Percentiles rank a stretch among this genome's conserved stretches.
These are phyloP conservation scores for Cerastis leucographa DNA, from an alignment of 2,888 invertebrate genomes.

Conservation along the genomic window DNA sequence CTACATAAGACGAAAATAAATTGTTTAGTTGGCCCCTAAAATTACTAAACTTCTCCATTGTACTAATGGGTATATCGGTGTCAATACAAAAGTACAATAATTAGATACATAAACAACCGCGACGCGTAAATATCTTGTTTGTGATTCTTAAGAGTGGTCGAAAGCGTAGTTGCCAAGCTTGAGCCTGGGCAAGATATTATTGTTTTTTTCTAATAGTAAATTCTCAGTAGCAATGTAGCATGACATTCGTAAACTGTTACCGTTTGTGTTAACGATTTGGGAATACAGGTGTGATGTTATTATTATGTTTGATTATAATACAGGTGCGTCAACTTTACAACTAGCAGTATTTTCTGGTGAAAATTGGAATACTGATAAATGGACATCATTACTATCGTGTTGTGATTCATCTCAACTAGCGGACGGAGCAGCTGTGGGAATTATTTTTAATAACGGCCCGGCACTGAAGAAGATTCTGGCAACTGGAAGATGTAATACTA, in stretches of 20 bases:
- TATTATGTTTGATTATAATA: neutral
- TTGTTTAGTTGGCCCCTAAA: neutral
- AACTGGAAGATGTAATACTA: conserved; percentile 86
- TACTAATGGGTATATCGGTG: neutral
- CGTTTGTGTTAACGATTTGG: neutral
- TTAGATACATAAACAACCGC: neutral
- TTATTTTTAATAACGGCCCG: conserved; percentile 82
- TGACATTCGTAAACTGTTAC: neutral
- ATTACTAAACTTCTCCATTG: neutral
- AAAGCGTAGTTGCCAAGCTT: neutral
- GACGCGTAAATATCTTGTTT: neutral
- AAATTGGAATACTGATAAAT: conserved; percentile 82
- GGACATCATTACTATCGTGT: conserved; percentile 83
- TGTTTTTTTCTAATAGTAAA: neutral
- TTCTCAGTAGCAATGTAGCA: no score
- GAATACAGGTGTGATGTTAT: neutral
- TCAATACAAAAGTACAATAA: neutral
- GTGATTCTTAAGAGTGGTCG: neutral
- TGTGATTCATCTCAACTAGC: conserved; percentile 88
- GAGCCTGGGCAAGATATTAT: neutral
- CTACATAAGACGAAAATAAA: neutral
- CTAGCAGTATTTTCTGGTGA: conserved; percentile 84
- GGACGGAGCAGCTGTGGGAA: conserved; percentile 87
- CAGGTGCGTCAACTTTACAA: conserved; percentile 87
- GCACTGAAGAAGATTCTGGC: conserved; percentile 83